A percentile compares a stretch with the other conserved stretches of the same genome.
These are phyloP conservation scores for Drosophila lacteicornis DNA, from an alignment of 1,140 invertebrate species.

Conservation along the genomic window DNA sequence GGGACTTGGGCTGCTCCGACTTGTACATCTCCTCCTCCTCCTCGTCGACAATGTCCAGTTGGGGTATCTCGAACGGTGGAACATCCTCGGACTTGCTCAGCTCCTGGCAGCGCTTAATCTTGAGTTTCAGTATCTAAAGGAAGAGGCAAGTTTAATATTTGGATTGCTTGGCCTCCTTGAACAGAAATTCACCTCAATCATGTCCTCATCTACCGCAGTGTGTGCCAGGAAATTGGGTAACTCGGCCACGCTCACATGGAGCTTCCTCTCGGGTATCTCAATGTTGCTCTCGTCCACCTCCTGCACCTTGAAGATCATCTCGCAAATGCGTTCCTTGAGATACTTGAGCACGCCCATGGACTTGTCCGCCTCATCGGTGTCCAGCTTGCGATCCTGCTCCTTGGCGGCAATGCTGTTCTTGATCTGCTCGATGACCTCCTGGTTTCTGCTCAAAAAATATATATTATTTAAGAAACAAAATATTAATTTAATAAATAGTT, in stretches of 20 bases:
- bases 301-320: conserved; percentile 84
- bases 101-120: conserved; percentile 77
- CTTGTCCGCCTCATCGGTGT: conserved; percentile 84
- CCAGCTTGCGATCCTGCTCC: conserved; percentile 85
- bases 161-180: neutral
- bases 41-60: conserved; percentile 70
- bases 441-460: conserved; percentile 86
- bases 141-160: neutral
- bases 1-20: conserved; percentile 65
- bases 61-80: conserved; percentile 63
- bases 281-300: conserved; percentile 83
- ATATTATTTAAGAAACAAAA: neutral
- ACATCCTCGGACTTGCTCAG: conserved; percentile 69
- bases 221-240: conserved; percentile 73
- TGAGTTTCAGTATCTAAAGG: conserved; percentile 72
- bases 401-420: conserved; percentile 87
- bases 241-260: conserved; percentile 67
- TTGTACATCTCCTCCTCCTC: conserved; percentile 64
- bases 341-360: conserved; percentile 86
- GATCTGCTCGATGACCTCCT: conserved; percentile 88
- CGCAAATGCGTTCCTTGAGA: conserved; percentile 85
- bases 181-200: conserved; percentile 64
- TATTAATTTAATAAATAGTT: neutral
- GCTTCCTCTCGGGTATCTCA: conserved; percentile 57
- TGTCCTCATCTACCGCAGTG: conserved; percentile 71